Conservation (phyloP, 2,797 vertebrate genomes). For the Halcyon badia region DNA sequence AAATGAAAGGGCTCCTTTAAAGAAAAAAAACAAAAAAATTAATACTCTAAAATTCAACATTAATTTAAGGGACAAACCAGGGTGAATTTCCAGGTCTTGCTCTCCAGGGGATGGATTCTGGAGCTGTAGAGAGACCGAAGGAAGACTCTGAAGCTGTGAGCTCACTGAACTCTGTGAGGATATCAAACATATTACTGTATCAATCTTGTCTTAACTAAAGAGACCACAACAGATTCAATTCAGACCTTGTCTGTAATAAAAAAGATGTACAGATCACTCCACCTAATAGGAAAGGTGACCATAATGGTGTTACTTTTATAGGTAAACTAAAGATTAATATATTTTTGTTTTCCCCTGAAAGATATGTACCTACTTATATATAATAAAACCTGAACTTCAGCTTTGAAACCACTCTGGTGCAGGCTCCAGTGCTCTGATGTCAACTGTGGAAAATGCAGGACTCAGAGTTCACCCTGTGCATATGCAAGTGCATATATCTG, state of each 20-base stretch:
- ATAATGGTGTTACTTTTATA: not conserved
- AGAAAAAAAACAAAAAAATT: not conserved
- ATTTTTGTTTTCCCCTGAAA: not conserved
- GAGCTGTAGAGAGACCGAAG: not conserved
- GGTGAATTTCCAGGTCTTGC: not conserved
- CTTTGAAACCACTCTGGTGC: not conserved
- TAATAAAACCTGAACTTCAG: not conserved
- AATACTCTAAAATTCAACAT: not conserved
- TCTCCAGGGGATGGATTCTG: not conserved
- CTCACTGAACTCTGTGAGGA: not conserved
- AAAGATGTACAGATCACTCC: not conserved
- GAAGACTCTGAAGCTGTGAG: not conserved
- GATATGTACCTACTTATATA: fast-evolving
- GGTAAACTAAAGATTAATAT: not conserved
- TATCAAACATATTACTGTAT: not conserved
- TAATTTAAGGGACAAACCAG: not conserved
- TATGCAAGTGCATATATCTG: not conserved
- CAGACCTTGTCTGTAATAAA: not conserved
- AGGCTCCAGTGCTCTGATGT: not conserved
- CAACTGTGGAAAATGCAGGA: fast-evolving
- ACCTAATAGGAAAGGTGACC: not conserved
- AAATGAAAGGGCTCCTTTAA: not conserved
- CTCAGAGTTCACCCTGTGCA: not conserved
- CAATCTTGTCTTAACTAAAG: not conserved
- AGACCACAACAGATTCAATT: not conserved